A percentile compares a stretch with the other conserved stretches of the same genome.
phyloP scores from a whole-genome alignment of 2,797 vertebrate genomes.

The Cichlasoma orientale region DNA sequence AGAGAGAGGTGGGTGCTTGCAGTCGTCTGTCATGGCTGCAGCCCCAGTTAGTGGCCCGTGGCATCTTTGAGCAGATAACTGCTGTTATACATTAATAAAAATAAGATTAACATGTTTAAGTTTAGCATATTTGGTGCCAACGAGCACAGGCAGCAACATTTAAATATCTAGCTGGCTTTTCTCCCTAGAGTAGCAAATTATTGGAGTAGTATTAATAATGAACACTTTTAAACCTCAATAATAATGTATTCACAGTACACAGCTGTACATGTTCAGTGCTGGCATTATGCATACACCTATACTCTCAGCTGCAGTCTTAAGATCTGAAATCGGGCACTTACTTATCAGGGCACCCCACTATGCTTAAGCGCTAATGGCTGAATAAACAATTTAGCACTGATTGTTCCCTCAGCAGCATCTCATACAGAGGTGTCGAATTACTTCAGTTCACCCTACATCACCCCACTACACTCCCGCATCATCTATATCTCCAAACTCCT shows the following conservation, averaged over 20 bases:
- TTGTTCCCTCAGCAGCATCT: conserved; percentile 64
- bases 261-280: background rate
- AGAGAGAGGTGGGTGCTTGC: too few species aligned
- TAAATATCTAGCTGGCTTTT: too few species aligned
- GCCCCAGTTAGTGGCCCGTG: too few species aligned
- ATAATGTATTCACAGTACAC: background rate
- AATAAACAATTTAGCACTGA: conserved; percentile 75
- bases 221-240: too few species aligned
- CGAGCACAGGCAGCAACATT: too few species aligned
- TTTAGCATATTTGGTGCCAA: too few species aligned
- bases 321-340: conserved; percentile 44
- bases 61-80: too few species aligned
- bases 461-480: conserved; percentile 24
- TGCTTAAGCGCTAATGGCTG: conserved; percentile 58
- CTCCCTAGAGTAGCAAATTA: too few species aligned
- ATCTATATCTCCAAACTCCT: conserved; percentile 44
- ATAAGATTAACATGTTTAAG: too few species aligned
- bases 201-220: too few species aligned
- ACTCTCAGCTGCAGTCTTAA: background rate
- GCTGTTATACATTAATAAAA: too few species aligned
- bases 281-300: background rate
- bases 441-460: conserved; percentile 45
- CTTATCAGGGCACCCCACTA: conserved; percentile 13
- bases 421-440: conserved; percentile 67
- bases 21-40: too few species aligned